These are phyloP conservation scores for Hymenochirus boettgeri DNA, from an alignment of 2,113 vertebrate species.

Conservation along the genomic window DNA sequence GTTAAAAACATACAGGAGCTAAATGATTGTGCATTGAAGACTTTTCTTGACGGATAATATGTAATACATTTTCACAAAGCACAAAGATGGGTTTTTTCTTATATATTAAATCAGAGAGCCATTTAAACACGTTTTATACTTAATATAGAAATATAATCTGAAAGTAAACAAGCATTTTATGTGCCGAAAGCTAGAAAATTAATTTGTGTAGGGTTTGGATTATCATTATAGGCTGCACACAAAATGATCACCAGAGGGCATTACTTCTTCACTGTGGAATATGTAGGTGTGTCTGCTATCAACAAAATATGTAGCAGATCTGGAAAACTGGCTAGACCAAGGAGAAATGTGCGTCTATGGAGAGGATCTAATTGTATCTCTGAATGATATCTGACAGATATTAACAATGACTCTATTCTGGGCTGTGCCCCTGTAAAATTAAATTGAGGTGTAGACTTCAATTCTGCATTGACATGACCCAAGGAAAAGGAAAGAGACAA, in stretches of 20 bases:
- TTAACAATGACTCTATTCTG: conserved; percentile 16
- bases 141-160: no score
- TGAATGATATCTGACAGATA: conserved; percentile 23
- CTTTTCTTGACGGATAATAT: no score
- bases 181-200: neutral
- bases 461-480: conserved; percentile 18
- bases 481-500: neutral
- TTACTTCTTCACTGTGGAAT: conserved; percentile 35
- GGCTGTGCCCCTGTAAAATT: conserved; percentile 15
- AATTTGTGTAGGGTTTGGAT: neutral
- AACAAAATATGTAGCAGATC: conserved; percentile 38
- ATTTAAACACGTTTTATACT: no score
- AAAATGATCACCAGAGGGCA: conserved; percentile 41
- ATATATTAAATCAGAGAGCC: no score
- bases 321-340: conserved; percentile 31
- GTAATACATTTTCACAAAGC: no score
- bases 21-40: no score
- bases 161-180: no score
- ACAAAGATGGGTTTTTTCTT: no score
- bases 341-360: conserved; percentile 20
- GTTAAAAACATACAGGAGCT: no score
- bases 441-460: conserved; percentile 16
- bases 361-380: conserved; percentile 10
- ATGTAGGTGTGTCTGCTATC: conserved; percentile 38
- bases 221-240: conserved; percentile 14